Percentiles rank a stretch among this genome's conserved stretches.
phyloP scores from a whole-genome alignment of 2,113 vertebrate species.

The Vireo altiloquus region DNA sequence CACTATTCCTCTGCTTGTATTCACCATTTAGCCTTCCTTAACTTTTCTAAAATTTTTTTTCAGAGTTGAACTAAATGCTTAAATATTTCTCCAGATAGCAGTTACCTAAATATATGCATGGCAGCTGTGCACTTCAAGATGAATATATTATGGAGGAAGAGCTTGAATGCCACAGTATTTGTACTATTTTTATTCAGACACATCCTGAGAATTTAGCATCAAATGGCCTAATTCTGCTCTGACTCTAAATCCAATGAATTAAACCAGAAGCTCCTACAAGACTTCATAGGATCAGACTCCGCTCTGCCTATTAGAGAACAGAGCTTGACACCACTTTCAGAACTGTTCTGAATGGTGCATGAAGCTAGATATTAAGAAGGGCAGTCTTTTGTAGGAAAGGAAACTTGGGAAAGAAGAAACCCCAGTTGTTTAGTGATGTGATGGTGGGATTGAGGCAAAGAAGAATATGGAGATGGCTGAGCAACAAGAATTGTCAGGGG shows the following conservation, averaged over 20 bases:
- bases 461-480: not conserved
- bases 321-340: not conserved
- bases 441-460: not conserved
- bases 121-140: slow-evolving; percentile 51
- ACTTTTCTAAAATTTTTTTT: slow-evolving; percentile 29
- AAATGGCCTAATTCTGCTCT: slow-evolving; percentile 16
- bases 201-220: slow-evolving; percentile 34
- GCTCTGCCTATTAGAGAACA: not conserved
- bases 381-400: not conserved
- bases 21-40: slow-evolving; percentile 14
- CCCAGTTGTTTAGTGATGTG: fast-evolving
- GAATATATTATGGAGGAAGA: slow-evolving; percentile 40
- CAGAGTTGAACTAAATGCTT: not conserved
- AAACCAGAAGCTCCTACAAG: not conserved
- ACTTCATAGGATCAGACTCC: not conserved
- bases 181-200: slow-evolving; percentile 56
- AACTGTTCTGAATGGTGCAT: not conserved
- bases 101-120: slow-evolving; percentile 47
- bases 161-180: slow-evolving; percentile 40
- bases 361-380: not conserved
- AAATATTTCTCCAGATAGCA: slow-evolving; percentile 48
- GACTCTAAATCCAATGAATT: not conserved
- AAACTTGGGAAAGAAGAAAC: not conserved
- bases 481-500: not conserved
- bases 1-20: no score